Percentiles rank a stretch among this genome's conserved stretches.
Evolutionary conservation across 2,888 invertebrate species (phyloP).

Genomic region (Cynaeus angustus): DNA sequence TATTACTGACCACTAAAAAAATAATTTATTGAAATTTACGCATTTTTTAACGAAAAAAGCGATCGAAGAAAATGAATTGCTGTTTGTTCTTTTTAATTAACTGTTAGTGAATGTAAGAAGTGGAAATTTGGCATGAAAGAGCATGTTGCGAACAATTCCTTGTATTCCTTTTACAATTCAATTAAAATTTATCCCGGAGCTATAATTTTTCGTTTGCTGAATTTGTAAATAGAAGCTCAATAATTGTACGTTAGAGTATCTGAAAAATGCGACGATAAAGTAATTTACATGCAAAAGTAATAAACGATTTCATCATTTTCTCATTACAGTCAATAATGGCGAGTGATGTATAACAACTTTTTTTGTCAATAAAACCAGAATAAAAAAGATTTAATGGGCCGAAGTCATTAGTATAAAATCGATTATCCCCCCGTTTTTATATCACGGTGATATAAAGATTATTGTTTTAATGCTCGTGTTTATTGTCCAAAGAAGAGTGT

Average conservation of each 20-base stretch:
- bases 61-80: no score
- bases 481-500: conserved; percentile 25
- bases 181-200: conserved; percentile 38
- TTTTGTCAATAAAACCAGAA: conserved; percentile 30
- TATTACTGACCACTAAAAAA: conserved; percentile 5
- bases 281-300: conserved; percentile 42
- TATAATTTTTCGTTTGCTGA: conserved; percentile 35
- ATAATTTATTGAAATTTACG: conserved; percentile 1
- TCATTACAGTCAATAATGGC: conserved; percentile 40
- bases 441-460: conserved; percentile 8
- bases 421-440: conserved; percentile 16
- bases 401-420: conserved; percentile 37
- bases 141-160: background rate
- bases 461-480: conserved; percentile 27
- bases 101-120: background rate
- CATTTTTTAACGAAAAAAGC: no score
- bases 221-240: conserved; percentile 41
- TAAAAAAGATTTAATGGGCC: conserved; percentile 37
- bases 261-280: conserved; percentile 38
- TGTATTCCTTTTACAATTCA: conserved; percentile 26
- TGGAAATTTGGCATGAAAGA: conserved; percentile 1
- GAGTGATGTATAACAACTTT: conserved; percentile 38
- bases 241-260: conserved; percentile 35
- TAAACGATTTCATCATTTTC: conserved; percentile 44
- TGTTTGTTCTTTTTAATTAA: background rate